Conservation (phyloP, 2,888 invertebrate species). For the Malacosoma neustria region DNA sequence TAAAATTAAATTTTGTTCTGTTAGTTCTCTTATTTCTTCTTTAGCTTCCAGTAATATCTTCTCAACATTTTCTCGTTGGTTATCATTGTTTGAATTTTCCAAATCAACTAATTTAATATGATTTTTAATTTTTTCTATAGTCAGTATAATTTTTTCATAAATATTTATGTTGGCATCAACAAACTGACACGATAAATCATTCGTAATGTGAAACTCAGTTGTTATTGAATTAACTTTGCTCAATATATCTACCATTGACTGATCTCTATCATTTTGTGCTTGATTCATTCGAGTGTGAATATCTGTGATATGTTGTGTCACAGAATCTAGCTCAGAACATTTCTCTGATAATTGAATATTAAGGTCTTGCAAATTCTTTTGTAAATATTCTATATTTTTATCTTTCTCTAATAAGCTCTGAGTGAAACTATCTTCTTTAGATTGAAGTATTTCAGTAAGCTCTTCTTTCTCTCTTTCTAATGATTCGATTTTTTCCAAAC, state of each 20-base stretch:
- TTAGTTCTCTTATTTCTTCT: conserved; percentile 26
- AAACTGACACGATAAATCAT: conserved; percentile 11
- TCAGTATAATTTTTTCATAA: conserved; percentile 26
- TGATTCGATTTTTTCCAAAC: background rate
- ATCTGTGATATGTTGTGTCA: conserved; percentile 11
- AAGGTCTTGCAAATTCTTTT: conserved; percentile 11
- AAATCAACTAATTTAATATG: conserved; percentile 18
- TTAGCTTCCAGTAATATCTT: conserved; percentile 21
- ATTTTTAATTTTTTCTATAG: conserved; percentile 30
- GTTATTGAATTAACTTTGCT: conserved; percentile 21
- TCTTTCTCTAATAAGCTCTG: conserved; percentile 17
- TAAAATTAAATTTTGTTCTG: conserved; percentile 25
- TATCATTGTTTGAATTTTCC: conserved; percentile 13
- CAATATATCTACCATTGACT: conserved; percentile 25
- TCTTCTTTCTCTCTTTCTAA: conserved; percentile 10
- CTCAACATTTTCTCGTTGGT: conserved; percentile 14
- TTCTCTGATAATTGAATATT: conserved; percentile 20
- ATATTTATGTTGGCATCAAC: conserved; percentile 12
- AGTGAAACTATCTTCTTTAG: conserved; percentile 17
- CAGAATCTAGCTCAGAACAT: conserved; percentile 12
- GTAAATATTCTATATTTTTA: conserved; percentile 12
- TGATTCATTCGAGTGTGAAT: conserved; percentile 5
- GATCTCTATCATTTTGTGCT: conserved; percentile 15
- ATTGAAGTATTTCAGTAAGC: conserved; percentile 15
- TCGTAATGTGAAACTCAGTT: conserved; percentile 21